Evolutionary conservation across 37 sponge, comb jelly and placozoan species (phyloP), one percentile per base, ranked within the genome.

Genomic region (Agelas oroides): DNA sequence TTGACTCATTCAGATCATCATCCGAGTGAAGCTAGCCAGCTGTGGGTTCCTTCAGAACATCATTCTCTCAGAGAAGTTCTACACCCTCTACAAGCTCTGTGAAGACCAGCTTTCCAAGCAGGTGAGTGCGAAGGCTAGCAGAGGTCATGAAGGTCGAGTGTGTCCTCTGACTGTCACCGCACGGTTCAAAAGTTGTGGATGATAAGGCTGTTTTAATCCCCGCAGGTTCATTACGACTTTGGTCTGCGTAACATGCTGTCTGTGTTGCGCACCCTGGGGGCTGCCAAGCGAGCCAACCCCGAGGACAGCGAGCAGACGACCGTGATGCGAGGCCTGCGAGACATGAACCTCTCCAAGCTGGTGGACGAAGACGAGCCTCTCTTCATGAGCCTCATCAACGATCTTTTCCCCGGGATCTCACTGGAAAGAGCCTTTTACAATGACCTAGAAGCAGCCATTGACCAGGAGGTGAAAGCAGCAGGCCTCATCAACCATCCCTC

Each of bases 331-430:
- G 97, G 93, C 31, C 88, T 99, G 36, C 54, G 93, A 53, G 99
- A 99, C 91, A 99, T 99, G 99, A 99, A 99, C 86, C 91, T 99
- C 75, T 99, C 99, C 75, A 99, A 99, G 65, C 88, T 99, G 73
- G 96, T 99, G 13, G 99, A 99, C 61, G 99, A 99, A 84, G 99
- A 99, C 65, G 99, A 99, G 69, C 99, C 99, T 21, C 96, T 99
- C 68, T 99, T 99, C 87, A 84, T 95, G 56, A 86, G 88, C 53
- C 92, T 99, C 72, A 99, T 99, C 76, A 85, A 95, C 36, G 99
- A 99, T 80, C 86, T 99, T 69, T 99, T 99, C 85, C 99, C 99
- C 21, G 96, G 96, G 3, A 77, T 99, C 59, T 57, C 41, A 14
- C 80, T 97, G 33, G 99, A 93, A 16, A 99, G 90, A 69, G 99